Percentiles rank a stretch among this genome's conserved stretches.
Evolutionary conservation across 2,888 invertebrate species (phyloP).

Genomic region (Ischnus inquisitorius): DNA sequence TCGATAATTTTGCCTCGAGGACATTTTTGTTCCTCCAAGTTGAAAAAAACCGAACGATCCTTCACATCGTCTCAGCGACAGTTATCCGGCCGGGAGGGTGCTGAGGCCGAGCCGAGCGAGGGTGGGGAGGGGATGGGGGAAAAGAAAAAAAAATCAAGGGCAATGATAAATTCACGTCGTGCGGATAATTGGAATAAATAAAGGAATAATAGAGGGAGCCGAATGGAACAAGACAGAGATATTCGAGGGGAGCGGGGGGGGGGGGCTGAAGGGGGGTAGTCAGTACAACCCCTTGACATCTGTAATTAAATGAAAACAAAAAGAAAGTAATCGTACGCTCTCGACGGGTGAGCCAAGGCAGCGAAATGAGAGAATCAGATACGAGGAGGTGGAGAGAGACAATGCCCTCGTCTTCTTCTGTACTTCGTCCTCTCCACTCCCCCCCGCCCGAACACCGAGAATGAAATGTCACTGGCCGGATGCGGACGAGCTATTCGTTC

Average conservation of each 20-base stretch:
- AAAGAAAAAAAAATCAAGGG: conserved; percentile 81
- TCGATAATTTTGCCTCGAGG: conserved; percentile 38
- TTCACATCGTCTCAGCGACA: conserved; percentile 63
- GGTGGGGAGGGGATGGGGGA: conserved; percentile 31
- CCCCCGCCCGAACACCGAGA: conserved; percentile 74
- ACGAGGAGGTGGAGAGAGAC: conserved; percentile 80
- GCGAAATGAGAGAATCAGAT: conserved; percentile 84
- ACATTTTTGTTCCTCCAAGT: conserved; percentile 28
- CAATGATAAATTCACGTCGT: conserved; percentile 85
- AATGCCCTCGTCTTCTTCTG: conserved; percentile 75
- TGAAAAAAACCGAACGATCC: conserved; percentile 59
- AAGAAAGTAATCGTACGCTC: conserved; percentile 84
- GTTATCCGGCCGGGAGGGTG: conserved; percentile 62
- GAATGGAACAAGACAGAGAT: conserved; percentile 69
- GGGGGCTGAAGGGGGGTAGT: conserved; percentile 70
- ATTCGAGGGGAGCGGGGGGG: conserved; percentile 62
- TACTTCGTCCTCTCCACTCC: conserved; percentile 50
- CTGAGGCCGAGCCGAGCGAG: conserved; percentile 14
- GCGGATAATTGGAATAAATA: conserved; percentile 85
- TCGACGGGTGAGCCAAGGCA: conserved; percentile 81
- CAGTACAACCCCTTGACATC: conserved; percentile 85
- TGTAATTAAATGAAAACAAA: conserved; percentile 85
- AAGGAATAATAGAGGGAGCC: conserved; percentile 83
- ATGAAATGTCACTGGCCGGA: conserved; percentile 84
- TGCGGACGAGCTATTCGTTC: conserved; percentile 79